Percentiles rank a stretch among this genome's conserved stretches.
These are phyloP conservation scores for Sebastes matsubarae DNA, from an alignment of 2,797 vertebrate genomes.

Conservation along the genomic window DNA sequence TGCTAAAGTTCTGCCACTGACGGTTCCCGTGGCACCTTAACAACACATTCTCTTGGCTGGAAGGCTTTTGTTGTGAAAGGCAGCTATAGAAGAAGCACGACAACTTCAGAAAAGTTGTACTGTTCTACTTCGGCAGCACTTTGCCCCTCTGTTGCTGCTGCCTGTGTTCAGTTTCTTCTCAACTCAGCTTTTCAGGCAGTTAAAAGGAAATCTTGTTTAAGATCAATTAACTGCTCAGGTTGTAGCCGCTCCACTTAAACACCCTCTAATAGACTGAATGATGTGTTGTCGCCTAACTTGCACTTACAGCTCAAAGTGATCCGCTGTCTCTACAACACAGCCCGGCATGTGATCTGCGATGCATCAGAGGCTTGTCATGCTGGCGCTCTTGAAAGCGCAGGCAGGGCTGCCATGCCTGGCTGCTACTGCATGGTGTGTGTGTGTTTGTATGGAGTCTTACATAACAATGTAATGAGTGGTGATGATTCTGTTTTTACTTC, in stretches of 20 bases:
- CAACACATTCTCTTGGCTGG: not conserved
- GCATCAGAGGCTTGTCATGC: slow-evolving; percentile 59
- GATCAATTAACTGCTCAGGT: not conserved
- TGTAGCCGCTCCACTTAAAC: not conserved
- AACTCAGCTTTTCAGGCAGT: not conserved
- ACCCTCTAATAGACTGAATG: not conserved
- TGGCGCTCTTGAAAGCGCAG: slow-evolving; percentile 42
- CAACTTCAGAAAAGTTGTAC: not conserved
- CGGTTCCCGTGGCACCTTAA: not conserved
- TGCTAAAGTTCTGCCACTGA: not conserved
- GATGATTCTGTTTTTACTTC: slow-evolving; percentile 23
- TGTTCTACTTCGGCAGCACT: not conserved
- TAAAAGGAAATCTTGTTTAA: not conserved
- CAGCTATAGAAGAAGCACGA: not conserved
- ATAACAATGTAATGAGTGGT: slow-evolving; percentile 13
- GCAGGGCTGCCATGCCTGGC: slow-evolving; percentile 21
- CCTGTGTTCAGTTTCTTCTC: not conserved
- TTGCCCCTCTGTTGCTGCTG: not conserved
- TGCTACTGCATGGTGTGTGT: not conserved
- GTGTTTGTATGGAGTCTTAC: slow-evolving; percentile 27
- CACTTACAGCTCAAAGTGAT: slow-evolving; percentile 30
- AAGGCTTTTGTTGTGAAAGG: not conserved
- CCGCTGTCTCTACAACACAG: slow-evolving; percentile 26
- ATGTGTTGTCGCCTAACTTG: slow-evolving; percentile 15
- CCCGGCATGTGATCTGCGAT: slow-evolving; percentile 55